Evolutionary conservation across 2,888 invertebrate species (phyloP).

Genomic region (Meteorus colon): DNA sequence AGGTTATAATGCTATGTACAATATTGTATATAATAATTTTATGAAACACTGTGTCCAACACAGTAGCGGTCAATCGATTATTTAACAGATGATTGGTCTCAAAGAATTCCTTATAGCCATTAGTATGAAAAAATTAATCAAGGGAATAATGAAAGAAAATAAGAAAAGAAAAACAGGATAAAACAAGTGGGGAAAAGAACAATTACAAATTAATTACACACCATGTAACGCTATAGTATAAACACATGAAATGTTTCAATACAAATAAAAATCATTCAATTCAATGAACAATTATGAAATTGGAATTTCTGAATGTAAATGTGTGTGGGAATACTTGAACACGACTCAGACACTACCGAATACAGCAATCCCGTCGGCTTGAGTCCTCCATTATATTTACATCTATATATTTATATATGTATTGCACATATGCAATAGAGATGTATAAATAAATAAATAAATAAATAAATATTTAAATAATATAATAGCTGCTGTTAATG

Average conservation of each 20-base stretch:
- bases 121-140: not conserved
- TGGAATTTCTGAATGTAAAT: not conserved
- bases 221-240: not conserved
- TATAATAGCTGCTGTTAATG: not conserved
- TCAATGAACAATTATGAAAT: slow-evolving; percentile 27
- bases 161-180: not conserved
- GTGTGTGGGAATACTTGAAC: slow-evolving; percentile 12
- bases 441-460: not conserved
- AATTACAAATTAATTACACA: not conserved
- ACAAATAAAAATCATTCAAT: not conserved
- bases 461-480: not conserved
- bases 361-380: slow-evolving; percentile 3
- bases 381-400: slow-evolving; percentile 16
- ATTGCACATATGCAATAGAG: not conserved
- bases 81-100: slow-evolving; percentile 17
- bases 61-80: slow-evolving; percentile 1
- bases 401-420: not conserved
- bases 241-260: not conserved
- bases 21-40: not conserved
- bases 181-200: not conserved
- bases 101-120: not conserved
- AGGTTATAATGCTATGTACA: not conserved
- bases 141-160: not conserved
- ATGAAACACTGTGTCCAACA: slow-evolving; percentile 4
- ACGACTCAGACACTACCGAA: slow-evolving; percentile 1